Evolutionary conservation across 2,888 invertebrate genomes (phyloP).

Genomic region (Ptilodon capucinus): DNA sequence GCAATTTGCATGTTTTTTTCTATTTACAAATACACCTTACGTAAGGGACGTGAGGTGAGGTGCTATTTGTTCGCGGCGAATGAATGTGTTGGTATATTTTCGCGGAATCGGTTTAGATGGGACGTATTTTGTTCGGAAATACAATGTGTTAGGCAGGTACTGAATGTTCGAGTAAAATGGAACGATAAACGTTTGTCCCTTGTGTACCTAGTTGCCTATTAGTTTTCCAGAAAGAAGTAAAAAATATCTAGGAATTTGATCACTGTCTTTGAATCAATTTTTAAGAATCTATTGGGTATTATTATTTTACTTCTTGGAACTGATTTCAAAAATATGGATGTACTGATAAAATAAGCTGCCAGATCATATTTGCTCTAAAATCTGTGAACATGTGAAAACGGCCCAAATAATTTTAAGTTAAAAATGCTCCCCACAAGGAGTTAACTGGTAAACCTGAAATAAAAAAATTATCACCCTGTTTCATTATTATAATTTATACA

Average conservation of each 20-base stretch:
- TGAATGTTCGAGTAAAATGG: neutral
- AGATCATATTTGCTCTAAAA: too few relatives aligned
- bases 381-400: too few relatives aligned
- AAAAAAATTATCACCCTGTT: too few relatives aligned
- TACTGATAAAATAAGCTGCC: too few relatives aligned
- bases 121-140: neutral
- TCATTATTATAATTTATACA: neutral
- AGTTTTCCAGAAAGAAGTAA: neutral
- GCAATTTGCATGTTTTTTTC: conserved; percentile 48
- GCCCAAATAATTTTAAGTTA: too few relatives aligned
- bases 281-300: too few relatives aligned
- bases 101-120: neutral
- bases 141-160: neutral
- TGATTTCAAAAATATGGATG: too few relatives aligned
- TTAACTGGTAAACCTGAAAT: too few relatives aligned
- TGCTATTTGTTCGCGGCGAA: conserved; percentile 19
- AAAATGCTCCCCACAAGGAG: too few relatives aligned
- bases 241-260: neutral
- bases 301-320: too few relatives aligned
- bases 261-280: too few relatives aligned
- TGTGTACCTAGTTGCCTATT: neutral
- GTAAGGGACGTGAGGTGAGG: conserved; percentile 17
- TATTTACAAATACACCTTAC: conserved; percentile 47
- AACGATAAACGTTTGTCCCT: neutral
- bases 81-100: conserved; percentile 17